phyloP scores from a whole-genome alignment of 2,113 vertebrate species.

The Stegastes partitus region DNA sequence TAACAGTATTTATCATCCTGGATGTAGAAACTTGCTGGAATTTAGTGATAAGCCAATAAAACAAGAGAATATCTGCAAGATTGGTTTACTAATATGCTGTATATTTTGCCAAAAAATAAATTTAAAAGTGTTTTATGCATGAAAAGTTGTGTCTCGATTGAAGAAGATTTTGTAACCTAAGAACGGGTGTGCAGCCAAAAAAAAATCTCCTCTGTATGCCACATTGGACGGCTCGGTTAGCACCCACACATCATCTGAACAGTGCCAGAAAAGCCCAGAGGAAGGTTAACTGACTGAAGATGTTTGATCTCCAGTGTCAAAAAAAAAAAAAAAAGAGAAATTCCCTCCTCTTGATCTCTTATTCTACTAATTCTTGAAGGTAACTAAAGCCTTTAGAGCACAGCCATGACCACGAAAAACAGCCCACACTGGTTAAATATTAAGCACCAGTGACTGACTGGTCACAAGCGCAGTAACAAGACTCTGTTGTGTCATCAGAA shows the following conservation, averaged over 20 bases:
- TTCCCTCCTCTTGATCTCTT: neutral
- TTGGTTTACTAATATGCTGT: no score
- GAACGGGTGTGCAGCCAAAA: neutral
- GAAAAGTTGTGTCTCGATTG: neutral
- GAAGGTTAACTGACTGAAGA: slow-evolving; percentile 22
- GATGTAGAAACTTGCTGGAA: no score
- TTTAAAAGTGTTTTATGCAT: no score
- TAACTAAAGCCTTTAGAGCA: slow-evolving; percentile 65
- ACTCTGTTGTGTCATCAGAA: slow-evolving; percentile 46
- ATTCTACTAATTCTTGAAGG: slow-evolving; percentile 16
- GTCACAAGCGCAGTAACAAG: slow-evolving; percentile 56
- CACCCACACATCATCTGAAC: slow-evolving; percentile 23
- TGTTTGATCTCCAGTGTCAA: neutral
- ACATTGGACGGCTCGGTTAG: neutral
- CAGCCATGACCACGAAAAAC: slow-evolving; percentile 41
- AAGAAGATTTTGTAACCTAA: neutral
- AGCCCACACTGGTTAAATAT: slow-evolving; percentile 76
- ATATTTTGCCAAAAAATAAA: no score
- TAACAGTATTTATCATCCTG: no score
- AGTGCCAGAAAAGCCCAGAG: slow-evolving; percentile 12
- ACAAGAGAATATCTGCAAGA: no score
- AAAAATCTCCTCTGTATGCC: neutral
- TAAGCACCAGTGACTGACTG: slow-evolving; percentile 63
- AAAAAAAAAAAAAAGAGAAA: no score
- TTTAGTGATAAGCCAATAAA: no score